A percentile compares a stretch with the other conserved stretches of the same genome.
phyloP scores from a whole-genome alignment of 2,797 vertebrate genomes.

The Microtus obscurus region DNA sequence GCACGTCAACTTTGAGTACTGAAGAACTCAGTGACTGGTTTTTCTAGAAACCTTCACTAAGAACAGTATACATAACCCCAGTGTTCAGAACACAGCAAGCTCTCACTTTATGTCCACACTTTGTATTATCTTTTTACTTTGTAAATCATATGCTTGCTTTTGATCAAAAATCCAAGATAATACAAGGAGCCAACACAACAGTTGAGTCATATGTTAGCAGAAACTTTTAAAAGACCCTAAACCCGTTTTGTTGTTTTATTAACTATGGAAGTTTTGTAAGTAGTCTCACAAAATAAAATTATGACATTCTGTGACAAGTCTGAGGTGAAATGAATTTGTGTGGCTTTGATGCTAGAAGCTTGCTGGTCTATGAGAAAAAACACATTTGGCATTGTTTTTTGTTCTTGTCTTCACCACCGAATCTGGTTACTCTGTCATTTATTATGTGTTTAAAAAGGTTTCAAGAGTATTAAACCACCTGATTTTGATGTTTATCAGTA shows the following conservation, averaged over 20 bases:
- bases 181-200: background rate
- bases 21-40: background rate
- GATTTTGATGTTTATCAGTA: constrained; percentile 14
- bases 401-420: background rate
- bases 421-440: background rate
- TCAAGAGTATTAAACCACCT: background rate
- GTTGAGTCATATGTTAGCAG: background rate
- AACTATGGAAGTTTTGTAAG: background rate
- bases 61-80: background rate
- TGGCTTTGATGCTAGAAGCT: background rate
- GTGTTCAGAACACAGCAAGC: background rate
- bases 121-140: background rate
- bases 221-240: background rate
- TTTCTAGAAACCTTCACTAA: background rate
- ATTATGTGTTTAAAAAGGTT: background rate
- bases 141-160: background rate
- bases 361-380: background rate
- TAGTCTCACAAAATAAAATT: background rate
- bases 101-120: background rate
- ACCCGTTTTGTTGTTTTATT: background rate
- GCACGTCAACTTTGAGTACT: background rate
- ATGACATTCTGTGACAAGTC: background rate
- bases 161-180: background rate
- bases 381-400: background rate
- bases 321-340: background rate